These are phyloP conservation scores for Puffinus mauretanicus DNA, from an alignment of 2,113 vertebrate species.

Conservation along the genomic window DNA sequence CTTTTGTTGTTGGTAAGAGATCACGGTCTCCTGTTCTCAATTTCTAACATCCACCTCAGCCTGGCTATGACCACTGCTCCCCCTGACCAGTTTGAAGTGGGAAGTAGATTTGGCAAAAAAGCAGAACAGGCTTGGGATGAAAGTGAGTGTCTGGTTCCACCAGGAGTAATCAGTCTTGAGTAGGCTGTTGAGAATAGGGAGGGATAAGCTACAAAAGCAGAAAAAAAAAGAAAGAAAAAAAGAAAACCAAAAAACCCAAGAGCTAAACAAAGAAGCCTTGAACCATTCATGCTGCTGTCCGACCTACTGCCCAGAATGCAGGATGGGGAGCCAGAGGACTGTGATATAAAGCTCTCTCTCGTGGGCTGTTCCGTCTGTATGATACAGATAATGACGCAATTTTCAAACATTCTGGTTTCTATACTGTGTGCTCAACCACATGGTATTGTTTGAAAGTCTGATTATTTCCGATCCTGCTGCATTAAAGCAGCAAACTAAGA, in stretches of 20 bases:
- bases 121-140: not conserved
- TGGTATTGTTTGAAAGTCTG: not conserved
- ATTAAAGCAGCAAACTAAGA: not conserved
- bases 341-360: not conserved
- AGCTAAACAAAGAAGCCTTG: not conserved
- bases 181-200: not conserved
- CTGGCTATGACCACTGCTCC: not conserved
- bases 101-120: not conserved
- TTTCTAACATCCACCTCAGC: not conserved
- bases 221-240: not conserved
- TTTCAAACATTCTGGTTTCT: not conserved
- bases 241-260: fast-evolving
- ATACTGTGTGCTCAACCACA: not conserved
- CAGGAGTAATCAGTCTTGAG: not conserved
- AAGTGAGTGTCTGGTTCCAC: not conserved
- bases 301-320: not conserved
- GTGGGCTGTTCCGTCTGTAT: not conserved
- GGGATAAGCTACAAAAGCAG: not conserved
- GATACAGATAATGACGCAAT: not conserved
- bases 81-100: not conserved
- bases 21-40: not conserved
- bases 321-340: not conserved
- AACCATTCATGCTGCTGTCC: not conserved
- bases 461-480: not conserved
- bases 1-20: not conserved